Percentiles rank a stretch among this genome's conserved stretches.
phyloP scores from a whole-genome alignment of 35 echinoderm and acorn worm species.

The Hemicentrotus pulcherrimus region DNA sequence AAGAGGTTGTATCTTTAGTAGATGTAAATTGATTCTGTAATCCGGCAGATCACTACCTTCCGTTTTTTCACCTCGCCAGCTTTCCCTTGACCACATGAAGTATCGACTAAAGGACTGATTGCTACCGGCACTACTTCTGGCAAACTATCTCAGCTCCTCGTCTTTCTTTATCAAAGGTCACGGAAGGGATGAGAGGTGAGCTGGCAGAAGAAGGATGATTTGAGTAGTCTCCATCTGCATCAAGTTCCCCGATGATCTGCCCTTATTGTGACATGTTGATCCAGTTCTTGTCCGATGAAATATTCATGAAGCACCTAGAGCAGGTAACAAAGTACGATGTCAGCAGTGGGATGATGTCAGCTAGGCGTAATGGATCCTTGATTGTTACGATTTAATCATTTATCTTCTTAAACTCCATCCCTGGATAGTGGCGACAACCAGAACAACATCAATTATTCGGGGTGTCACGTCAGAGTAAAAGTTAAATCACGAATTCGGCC shows the following conservation, averaged over 20 bases:
- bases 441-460: too few relatives aligned
- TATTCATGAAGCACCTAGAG: not conserved
- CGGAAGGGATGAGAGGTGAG: not conserved
- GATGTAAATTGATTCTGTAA: not conserved
- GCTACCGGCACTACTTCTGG: not conserved
- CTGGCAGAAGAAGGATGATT: not conserved
- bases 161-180: not conserved
- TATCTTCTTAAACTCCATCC: too few relatives aligned
- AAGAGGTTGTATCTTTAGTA: not conserved
- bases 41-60: not conserved
- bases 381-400: too few relatives aligned
- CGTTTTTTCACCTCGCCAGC: not conserved
- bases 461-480: too few relatives aligned
- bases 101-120: not conserved
- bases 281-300: not conserved
- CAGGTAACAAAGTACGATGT: too few relatives aligned
- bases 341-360: too few relatives aligned
- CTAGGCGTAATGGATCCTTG: too few relatives aligned
- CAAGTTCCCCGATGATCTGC: not conserved
- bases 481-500: too few relatives aligned
- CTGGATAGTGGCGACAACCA: too few relatives aligned
- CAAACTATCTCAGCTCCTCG: not conserved
- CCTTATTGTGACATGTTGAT: constrained; percentile 18
- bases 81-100: not conserved
- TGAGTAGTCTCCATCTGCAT: not conserved